phyloP scores from a whole-genome alignment of 2,888 invertebrate genomes.

The Notocelia uddmanniana region DNA sequence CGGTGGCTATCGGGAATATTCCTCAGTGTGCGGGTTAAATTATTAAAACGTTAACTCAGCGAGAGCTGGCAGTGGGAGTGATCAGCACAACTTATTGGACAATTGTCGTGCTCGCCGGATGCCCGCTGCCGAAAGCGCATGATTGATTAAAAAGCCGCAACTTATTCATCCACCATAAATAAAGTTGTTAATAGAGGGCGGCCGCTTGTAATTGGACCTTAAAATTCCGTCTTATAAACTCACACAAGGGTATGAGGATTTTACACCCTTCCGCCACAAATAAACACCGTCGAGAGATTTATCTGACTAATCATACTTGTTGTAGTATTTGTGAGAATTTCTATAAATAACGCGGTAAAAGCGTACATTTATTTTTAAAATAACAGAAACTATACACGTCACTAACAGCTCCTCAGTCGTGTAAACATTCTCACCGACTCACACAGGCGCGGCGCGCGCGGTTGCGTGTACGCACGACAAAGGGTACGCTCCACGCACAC shows the following conservation, averaged over 20 bases:
- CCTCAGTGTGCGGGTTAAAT: conserved; percentile 48
- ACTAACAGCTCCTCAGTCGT: conserved; percentile 31
- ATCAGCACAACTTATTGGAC: conserved; percentile 67
- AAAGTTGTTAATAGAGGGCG: conserved; percentile 79
- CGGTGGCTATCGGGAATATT: not conserved
- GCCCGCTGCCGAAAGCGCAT: conserved; percentile 67
- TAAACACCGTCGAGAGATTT: not conserved
- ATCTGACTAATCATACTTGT: conserved; percentile 47
- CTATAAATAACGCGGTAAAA: conserved; percentile 32
- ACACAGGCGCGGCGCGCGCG: conserved; percentile 38
- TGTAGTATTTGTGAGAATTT: conserved; percentile 19
- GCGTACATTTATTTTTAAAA: conserved; percentile 46
- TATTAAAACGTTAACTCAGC: conserved; percentile 53
- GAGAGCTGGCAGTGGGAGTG: conserved; percentile 53
- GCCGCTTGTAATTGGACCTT: conserved; percentile 78
- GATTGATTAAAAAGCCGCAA: conserved; percentile 83
- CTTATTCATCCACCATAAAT: conserved; percentile 80
- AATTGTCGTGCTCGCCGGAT: conserved; percentile 71
- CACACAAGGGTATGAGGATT: conserved; percentile 57
- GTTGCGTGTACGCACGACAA: conserved; percentile 37
- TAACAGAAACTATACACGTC: conserved; percentile 48
- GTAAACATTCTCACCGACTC: conserved; percentile 44
- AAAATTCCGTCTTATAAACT: conserved; percentile 71
- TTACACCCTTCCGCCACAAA: conserved; percentile 50
- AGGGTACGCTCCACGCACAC: conserved; percentile 56